These are phyloP conservation scores for Drosophila murphyi DNA, from an alignment of 1,140 invertebrate species.

Conservation along the genomic window DNA sequence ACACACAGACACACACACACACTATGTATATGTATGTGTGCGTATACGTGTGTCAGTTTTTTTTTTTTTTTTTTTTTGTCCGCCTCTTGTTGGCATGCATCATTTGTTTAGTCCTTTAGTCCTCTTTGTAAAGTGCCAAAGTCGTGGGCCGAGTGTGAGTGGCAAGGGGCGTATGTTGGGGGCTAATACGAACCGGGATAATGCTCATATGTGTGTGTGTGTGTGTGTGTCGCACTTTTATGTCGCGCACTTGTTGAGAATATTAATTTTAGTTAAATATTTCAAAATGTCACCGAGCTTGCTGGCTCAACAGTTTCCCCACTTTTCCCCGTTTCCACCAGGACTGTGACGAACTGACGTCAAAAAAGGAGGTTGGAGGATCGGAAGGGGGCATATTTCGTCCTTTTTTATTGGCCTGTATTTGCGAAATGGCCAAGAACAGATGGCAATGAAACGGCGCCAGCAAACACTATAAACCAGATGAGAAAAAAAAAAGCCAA, in stretches of 20 bases:
- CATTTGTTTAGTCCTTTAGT: conserved; percentile 76
- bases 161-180: neutral
- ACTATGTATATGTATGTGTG: conserved; percentile 33
- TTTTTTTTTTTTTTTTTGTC: conserved; percentile 16
- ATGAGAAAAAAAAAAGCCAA: conserved; percentile 6
- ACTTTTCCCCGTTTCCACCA: no score
- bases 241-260: conserved; percentile 72
- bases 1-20: conserved; percentile 53
- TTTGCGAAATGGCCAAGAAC: conserved; percentile 19
- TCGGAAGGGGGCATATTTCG: neutral
- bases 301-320: conserved; percentile 27
- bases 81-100: conserved; percentile 69
- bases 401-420: conserved; percentile 15
- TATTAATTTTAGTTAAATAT: conserved; percentile 79
- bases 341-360: neutral
- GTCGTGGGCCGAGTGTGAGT: neutral
- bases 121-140: conserved; percentile 69
- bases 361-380: neutral
- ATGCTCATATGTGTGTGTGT: conserved; percentile 48
- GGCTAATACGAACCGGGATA: conserved; percentile 9
- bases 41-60: conserved; percentile 22
- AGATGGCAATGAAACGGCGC: conserved; percentile 4
- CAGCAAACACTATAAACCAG: conserved; percentile 9
- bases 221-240: conserved; percentile 64
- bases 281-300: conserved; percentile 55